These are phyloP conservation scores for Watsonalla binaria DNA, from an alignment of 2,888 invertebrate genomes.

Conservation along the genomic window DNA sequence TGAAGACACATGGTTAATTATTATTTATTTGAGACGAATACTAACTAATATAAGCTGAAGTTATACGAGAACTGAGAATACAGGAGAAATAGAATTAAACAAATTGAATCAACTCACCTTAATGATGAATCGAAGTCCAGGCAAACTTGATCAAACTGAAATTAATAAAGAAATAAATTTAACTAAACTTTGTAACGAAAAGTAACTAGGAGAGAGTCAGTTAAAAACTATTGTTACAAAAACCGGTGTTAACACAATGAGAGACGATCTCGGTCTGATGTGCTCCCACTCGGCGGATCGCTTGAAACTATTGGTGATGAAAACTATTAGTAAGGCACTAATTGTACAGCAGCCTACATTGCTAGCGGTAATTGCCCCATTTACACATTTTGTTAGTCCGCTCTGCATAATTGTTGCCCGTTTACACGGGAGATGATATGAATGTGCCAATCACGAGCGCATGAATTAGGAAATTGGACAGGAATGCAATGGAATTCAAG, in stretches of 20 bases:
- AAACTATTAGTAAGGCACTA: slow-evolving; percentile 75
- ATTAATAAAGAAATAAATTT: background rate
- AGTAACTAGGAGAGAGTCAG: slow-evolving; percentile 7
- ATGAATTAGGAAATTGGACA: slow-evolving; percentile 43
- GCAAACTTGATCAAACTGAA: background rate
- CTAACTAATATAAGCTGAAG: too few species aligned
- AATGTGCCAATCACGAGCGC: slow-evolving; percentile 55
- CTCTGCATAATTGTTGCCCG: slow-evolving; percentile 69
- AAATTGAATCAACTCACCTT: background rate
- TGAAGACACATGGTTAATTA: slow-evolving; percentile 5
- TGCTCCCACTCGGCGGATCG: slow-evolving; percentile 45
- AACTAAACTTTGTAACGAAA: slow-evolving; percentile 6
- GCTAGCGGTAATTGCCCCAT: slow-evolving; percentile 74
- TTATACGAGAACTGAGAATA: background rate
- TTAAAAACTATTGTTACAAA: slow-evolving; percentile 12
- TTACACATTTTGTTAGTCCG: slow-evolving; percentile 76
- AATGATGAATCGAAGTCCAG: background rate
- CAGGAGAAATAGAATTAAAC: background rate
- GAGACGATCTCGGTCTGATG: slow-evolving; percentile 63
- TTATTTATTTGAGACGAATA: too few species aligned
- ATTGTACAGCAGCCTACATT: slow-evolving; percentile 76
- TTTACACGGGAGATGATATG: slow-evolving; percentile 61
- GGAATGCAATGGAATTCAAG: slow-evolving; percentile 22
- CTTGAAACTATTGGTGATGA: slow-evolving; percentile 70
- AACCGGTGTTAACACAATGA: slow-evolving; percentile 53